phyloP scores from a whole-genome alignment of 2,888 invertebrate genomes.

The Rhingia rostrata region DNA sequence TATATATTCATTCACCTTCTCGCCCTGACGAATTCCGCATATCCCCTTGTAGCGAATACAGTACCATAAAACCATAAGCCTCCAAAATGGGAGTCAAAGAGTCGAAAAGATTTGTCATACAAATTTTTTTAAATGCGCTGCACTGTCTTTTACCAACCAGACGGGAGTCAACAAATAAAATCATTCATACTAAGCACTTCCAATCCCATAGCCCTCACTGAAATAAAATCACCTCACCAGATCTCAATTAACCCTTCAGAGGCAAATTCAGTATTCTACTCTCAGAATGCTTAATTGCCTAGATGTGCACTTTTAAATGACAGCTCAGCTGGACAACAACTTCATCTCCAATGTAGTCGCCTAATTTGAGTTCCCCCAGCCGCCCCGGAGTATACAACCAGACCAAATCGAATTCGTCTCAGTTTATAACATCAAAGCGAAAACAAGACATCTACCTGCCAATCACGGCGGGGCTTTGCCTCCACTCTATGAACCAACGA shows the following conservation, averaged over 20 bases:
- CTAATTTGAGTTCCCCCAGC: constrained; percentile 23
- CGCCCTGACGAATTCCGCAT: too few relatives aligned
- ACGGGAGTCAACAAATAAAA: too few relatives aligned
- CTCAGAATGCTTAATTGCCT: constrained; percentile 34
- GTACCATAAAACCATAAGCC: too few relatives aligned
- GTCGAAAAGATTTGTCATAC: too few relatives aligned
- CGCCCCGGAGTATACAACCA: constrained; percentile 3
- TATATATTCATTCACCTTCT: too few relatives aligned
- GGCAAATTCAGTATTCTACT: constrained; percentile 19
- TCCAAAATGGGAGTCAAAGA: too few relatives aligned
- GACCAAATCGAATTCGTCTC: constrained; percentile 39
- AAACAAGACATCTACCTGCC: constrained; percentile 77
- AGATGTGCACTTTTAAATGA: constrained; percentile 51
- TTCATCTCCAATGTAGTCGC: constrained; percentile 18
- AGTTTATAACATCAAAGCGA: constrained; percentile 52
- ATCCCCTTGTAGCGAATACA: too few relatives aligned
- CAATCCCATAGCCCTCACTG: background rate
- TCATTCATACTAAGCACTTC: background rate
- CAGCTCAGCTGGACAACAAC: constrained; percentile 13
- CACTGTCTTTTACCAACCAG: too few relatives aligned
- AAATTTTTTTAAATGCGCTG: too few relatives aligned
- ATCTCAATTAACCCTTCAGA: constrained; percentile 31
- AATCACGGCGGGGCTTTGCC: constrained; percentile 77
- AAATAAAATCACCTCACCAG: background rate
- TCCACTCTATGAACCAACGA: constrained; percentile 19